phyloP scores from a whole-genome alignment of 2,797 vertebrate species.

The Siniperca undulata region DNA sequence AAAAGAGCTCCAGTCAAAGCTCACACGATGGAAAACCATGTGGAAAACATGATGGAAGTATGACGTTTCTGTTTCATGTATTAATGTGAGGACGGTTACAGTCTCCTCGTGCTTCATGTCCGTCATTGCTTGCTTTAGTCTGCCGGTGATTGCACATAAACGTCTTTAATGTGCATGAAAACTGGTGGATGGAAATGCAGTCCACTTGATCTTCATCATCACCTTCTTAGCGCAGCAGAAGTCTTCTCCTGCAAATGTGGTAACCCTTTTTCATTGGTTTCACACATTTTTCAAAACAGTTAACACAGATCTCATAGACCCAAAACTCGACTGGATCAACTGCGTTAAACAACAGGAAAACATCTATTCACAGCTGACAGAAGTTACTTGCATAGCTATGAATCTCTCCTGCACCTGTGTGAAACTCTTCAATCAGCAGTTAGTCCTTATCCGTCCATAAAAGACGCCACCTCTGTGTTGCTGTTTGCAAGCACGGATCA shows the following conservation, averaged over 20 bases:
- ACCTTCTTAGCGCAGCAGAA: background rate
- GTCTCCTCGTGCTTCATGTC: too few species aligned
- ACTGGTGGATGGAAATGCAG: background rate
- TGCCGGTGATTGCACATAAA: too few species aligned
- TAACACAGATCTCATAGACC: background rate
- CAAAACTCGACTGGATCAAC: background rate
- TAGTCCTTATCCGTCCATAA: background rate
- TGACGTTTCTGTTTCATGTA: too few species aligned
- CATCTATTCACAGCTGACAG: background rate
- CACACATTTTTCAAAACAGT: background rate
- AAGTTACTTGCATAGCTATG: background rate
- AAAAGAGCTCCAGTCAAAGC: too few species aligned
- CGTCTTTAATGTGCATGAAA: too few species aligned
- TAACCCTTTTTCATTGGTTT: background rate
- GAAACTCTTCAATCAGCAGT: background rate
- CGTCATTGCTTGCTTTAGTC: too few species aligned
- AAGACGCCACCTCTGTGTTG: background rate
- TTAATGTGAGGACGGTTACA: too few species aligned
- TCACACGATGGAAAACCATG: too few species aligned
- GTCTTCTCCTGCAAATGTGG: background rate
- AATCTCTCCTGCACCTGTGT: background rate
- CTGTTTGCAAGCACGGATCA: background rate
- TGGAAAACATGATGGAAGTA: too few species aligned
- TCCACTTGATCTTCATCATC: background rate
- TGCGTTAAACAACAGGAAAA: background rate